A percentile compares a stretch with the other conserved stretches of the same genome.
phyloP scores from a whole-genome alignment of 2,888 invertebrate species.

The Chaetogeoica ovagalla region DNA sequence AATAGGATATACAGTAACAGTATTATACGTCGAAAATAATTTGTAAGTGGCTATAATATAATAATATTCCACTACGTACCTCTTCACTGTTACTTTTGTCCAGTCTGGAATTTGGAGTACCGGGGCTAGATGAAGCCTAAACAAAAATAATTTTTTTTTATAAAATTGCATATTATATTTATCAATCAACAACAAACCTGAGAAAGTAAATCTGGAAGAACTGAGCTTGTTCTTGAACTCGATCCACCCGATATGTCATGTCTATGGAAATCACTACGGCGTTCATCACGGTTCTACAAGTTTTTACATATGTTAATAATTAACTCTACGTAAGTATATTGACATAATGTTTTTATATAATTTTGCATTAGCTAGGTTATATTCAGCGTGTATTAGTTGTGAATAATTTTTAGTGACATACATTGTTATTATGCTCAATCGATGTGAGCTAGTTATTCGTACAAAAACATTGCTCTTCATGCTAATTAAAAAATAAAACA shows the following conservation, averaged over 20 bases:
- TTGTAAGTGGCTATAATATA: background rate
- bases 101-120: constrained; percentile 82
- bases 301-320: constrained; percentile 29
- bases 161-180: background rate
- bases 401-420: constrained; percentile 30
- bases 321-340: background rate
- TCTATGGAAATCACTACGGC: constrained; percentile 62
- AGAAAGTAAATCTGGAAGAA: constrained; percentile 92
- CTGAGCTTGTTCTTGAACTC: constrained; percentile 80
- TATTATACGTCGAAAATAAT: constrained; percentile 7
- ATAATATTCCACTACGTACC: constrained; percentile 64
- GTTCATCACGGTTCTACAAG: constrained; percentile 57
- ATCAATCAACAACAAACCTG: constrained; percentile 66
- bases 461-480: constrained; percentile 11
- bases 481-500: background rate
- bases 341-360: background rate
- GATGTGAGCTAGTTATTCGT: constrained; percentile 15
- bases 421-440: constrained; percentile 11
- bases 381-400: constrained; percentile 43
- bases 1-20: background rate
- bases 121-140: constrained; percentile 67
- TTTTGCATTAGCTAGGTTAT: constrained; percentile 39
- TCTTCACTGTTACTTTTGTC: constrained; percentile 95
- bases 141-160: constrained; percentile 43
- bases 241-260: constrained; percentile 60